Evolutionary conservation across 30 jellyfish, hydroid and myxozoan species (phyloP).

Genomic region (Mastigias papua): DNA sequence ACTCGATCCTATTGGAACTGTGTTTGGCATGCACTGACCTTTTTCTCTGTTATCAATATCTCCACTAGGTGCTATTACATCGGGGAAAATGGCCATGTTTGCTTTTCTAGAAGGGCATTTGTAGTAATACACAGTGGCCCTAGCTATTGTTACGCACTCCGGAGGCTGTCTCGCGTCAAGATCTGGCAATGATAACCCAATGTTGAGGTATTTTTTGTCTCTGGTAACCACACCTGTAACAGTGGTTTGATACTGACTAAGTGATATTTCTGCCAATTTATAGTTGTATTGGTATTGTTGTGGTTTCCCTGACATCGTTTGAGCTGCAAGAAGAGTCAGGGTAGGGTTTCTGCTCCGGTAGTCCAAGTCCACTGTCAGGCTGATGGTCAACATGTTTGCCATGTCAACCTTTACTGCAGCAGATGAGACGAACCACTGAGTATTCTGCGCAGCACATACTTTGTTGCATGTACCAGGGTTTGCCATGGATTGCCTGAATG

Average conservation of each 20-base stretch:
- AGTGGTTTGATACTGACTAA: not conserved
- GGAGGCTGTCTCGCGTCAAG: not conserved
- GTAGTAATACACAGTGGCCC: constrained; percentile 11
- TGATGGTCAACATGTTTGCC: not conserved
- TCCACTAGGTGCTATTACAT: constrained; percentile 27
- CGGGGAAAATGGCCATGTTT: constrained; percentile 32
- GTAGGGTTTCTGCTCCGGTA: constrained; percentile 2
- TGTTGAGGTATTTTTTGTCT: constrained; percentile 1
- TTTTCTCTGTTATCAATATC: not conserved
- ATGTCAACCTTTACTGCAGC: not conserved
- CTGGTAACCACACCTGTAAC: not conserved
- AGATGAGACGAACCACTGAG: not conserved
- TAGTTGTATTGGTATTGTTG: not conserved
- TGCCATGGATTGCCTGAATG: no score
- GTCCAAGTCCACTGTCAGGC: not conserved
- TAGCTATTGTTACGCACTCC: constrained; percentile 25
- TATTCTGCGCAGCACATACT: not conserved
- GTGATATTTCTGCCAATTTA: not conserved
- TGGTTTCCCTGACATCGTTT: not conserved
- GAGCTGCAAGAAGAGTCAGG: not conserved
- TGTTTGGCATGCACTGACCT: constrained; percentile 34
- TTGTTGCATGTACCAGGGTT: not conserved
- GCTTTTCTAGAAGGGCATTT: not conserved
- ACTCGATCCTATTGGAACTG: not conserved
- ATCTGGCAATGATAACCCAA: constrained; percentile 14